A percentile compares a stretch with the other conserved stretches of the same genome.
Conservation (phyloP, 2,797 vertebrate species). For the Halcyon leucocephala region DNA sequence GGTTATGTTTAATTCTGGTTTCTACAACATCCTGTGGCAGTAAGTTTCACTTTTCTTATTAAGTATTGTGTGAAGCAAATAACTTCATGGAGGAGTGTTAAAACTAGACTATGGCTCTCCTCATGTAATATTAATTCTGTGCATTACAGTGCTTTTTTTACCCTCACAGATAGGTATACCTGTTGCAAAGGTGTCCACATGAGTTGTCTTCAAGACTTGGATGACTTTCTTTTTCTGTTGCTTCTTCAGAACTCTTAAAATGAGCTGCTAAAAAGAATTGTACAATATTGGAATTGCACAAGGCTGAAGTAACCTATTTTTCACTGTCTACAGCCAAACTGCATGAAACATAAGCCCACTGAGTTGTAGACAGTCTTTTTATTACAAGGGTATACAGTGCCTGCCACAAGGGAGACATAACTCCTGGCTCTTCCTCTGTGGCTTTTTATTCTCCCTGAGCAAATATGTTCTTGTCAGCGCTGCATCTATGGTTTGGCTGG, state of each 20-base stretch:
- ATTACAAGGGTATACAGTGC: slow-evolving; percentile 30
- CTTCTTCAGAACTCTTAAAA: not conserved
- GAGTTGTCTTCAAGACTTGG: not conserved
- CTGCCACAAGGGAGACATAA: slow-evolving; percentile 54
- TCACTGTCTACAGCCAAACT: not conserved
- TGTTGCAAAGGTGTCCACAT: not conserved
- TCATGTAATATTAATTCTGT: fast-evolving
- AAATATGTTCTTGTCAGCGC: slow-evolving; percentile 51
- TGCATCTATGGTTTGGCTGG: slow-evolving; percentile 43
- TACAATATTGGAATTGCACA: not conserved
- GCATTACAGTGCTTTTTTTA: not conserved
- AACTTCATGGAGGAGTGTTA: not conserved
- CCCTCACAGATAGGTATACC: not conserved
- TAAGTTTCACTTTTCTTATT: not conserved
- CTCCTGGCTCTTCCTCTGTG: slow-evolving; percentile 53
- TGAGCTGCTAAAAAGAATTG: not conserved
- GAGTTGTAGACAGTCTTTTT: slow-evolving; percentile 42
- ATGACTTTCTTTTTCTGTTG: not conserved
- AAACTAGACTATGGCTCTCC: not conserved
- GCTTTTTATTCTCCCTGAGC: slow-evolving; percentile 43
- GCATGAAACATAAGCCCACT: not conserved
- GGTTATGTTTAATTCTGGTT: not conserved
- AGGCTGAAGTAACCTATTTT: not conserved
- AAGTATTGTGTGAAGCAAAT: not conserved
- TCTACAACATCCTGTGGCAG: not conserved